These are phyloP conservation scores for Psittacula echo DNA, from an alignment of 2,797 vertebrate species.

Conservation along the genomic window DNA sequence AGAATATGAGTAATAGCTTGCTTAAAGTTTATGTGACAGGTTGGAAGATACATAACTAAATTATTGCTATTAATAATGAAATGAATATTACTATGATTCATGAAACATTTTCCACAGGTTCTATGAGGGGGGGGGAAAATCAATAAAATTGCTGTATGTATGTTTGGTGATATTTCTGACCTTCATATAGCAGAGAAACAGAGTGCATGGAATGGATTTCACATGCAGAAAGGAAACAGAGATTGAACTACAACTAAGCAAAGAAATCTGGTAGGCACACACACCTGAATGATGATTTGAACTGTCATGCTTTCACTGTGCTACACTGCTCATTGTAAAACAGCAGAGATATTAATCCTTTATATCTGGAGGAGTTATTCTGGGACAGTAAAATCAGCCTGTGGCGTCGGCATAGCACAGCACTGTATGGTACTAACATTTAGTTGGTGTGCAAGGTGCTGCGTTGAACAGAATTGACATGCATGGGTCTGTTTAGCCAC, in stretches of 20 bases:
- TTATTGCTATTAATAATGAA: neutral
- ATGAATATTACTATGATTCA: neutral
- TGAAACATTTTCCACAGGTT: neutral
- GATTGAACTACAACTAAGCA: neutral
- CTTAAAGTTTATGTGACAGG: neutral
- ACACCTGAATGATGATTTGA: neutral
- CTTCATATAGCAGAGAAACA: neutral
- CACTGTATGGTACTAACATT: neutral
- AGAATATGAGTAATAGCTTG: neutral
- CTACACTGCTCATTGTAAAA: neutral
- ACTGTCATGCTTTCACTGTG: neutral
- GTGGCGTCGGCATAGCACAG: neutral
- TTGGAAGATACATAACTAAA: neutral
- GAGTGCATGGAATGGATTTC: neutral
- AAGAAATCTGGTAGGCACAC: neutral
- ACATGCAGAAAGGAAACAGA: neutral
- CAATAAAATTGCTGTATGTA: neutral
- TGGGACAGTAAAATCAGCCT: neutral
- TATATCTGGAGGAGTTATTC: neutral
- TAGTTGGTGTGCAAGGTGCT: neutral
- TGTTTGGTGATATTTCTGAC: neutral
- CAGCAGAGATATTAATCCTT: neutral
- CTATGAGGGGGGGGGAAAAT: neutral
- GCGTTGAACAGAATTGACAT: rapidly evolving
- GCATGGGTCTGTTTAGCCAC: neutral